Evolutionary conservation across 2,113 vertebrate species (phyloP).

Genomic region (Tenrec ecaudatus): DNA sequence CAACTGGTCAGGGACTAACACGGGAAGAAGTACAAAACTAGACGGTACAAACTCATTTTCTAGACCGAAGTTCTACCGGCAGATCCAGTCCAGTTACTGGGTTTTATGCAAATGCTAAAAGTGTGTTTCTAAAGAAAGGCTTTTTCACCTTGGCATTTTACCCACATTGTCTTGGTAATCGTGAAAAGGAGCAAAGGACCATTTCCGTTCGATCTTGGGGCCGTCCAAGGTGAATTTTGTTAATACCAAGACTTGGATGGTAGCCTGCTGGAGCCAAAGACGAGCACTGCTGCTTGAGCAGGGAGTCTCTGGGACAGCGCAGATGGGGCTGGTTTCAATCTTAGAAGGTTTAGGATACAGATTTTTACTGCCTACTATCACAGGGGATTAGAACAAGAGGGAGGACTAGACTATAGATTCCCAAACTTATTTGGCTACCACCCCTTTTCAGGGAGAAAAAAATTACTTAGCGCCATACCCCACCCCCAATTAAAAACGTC

Average conservation of each 20-base stretch:
- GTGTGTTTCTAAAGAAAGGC: slow-evolving; percentile 24
- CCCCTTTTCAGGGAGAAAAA: too few relatives aligned
- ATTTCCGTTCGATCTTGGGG: slow-evolving; percentile 35
- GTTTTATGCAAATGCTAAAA: slow-evolving; percentile 37
- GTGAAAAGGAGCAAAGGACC: background rate
- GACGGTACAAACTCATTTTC: slow-evolving; percentile 38
- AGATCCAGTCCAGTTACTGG: background rate
- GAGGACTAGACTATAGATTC: too few relatives aligned
- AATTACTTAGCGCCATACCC: too few relatives aligned
- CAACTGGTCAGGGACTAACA: slow-evolving; percentile 35
- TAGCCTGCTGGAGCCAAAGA: background rate
- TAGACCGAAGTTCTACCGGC: background rate
- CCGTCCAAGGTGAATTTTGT: slow-evolving; percentile 24
- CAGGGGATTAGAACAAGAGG: too few relatives aligned
- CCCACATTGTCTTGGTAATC: slow-evolving; percentile 18
- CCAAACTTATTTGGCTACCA: too few relatives aligned
- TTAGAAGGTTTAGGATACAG: background rate
- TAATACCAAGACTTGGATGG: slow-evolving; percentile 35
- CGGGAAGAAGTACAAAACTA: slow-evolving; percentile 45
- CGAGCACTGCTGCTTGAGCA: background rate
- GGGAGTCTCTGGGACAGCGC: slow-evolving; percentile 18
- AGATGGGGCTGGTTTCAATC: background rate
- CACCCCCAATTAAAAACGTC: too few relatives aligned
- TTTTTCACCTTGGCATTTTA: slow-evolving; percentile 48
- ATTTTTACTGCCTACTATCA: background rate